phyloP scores from a whole-genome alignment of 2,797 vertebrate species.

The Catharus ustulatus region DNA sequence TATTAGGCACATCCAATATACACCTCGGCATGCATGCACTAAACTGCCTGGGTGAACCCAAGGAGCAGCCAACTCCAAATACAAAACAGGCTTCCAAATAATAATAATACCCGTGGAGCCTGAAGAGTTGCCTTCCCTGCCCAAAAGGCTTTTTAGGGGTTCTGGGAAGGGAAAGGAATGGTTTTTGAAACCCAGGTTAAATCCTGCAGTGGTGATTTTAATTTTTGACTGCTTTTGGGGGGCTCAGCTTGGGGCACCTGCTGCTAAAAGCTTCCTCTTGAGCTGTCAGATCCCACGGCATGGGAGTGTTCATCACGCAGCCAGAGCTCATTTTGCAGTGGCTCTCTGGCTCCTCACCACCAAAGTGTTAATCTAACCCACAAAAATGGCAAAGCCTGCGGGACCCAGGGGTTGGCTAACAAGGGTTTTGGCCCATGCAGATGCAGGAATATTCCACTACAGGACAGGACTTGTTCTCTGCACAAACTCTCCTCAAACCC shows the following conservation, averaged over 20 bases:
- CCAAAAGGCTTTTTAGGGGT: constrained; percentile 33
- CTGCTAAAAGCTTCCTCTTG: neutral
- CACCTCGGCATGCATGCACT: constrained; percentile 33
- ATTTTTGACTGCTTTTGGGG: neutral
- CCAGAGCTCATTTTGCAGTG: neutral
- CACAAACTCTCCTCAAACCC: neutral
- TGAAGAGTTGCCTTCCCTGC: constrained; percentile 58
- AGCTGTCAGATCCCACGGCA: neutral
- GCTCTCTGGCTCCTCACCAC: neutral
- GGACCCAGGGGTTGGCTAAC: neutral
- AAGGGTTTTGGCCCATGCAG: neutral
- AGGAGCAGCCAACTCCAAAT: constrained; percentile 24
- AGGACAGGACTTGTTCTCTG: constrained; percentile 44
- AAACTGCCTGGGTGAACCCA: constrained; percentile 28
- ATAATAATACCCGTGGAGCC: constrained; percentile 47
- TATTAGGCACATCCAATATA: constrained; percentile 38
- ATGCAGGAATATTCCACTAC: neutral
- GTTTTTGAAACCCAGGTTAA: constrained; percentile 2
- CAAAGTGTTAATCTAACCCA: neutral
- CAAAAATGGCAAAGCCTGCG: neutral
- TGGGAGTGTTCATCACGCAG: neutral
- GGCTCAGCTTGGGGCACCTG: neutral
- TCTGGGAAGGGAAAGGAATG: constrained; percentile 9
- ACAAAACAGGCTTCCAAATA: constrained; percentile 40
- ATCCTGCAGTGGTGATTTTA: neutral